Conservation (phyloP, 2,797 vertebrate species). For the Esox lucius region DNA sequence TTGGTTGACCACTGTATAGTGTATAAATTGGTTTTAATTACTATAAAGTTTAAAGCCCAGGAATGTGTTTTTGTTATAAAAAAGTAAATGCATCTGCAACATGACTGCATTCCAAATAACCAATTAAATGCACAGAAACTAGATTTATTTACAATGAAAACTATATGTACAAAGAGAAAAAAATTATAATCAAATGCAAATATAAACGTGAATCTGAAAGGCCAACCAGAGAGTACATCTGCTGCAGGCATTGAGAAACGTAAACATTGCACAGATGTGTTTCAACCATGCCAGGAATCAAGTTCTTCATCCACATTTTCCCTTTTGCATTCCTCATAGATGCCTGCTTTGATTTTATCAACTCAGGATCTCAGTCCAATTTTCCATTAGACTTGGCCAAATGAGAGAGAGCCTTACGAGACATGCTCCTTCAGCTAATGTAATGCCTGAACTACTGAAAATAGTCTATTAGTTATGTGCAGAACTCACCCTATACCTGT, state of each 20-base stretch:
- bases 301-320: slow-evolving; percentile 13
- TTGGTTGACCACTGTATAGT: not conserved
- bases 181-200: not conserved
- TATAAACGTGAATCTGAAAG: not conserved
- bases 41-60: not conserved
- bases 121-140: not conserved
- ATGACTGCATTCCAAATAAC: not conserved
- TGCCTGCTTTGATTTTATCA: slow-evolving; percentile 49
- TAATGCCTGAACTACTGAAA: not conserved
- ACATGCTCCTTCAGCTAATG: not conserved
- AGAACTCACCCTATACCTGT: no score
- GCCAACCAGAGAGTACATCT: not conserved
- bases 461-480: not conserved
- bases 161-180: not conserved
- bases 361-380: slow-evolving; percentile 29
- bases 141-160: not conserved
- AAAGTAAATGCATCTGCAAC: not conserved
- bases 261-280: not conserved
- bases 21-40: not conserved
- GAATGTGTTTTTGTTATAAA: not conserved
- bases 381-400: slow-evolving; percentile 39
- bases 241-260: not conserved
- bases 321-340: not conserved
- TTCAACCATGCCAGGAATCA: slow-evolving; percentile 10
- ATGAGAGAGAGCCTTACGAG: not conserved